A percentile compares a stretch with the other conserved stretches of the same genome.
Evolutionary conservation across 2,888 invertebrate species (phyloP).

Genomic region (Amphipoea oculea): DNA sequence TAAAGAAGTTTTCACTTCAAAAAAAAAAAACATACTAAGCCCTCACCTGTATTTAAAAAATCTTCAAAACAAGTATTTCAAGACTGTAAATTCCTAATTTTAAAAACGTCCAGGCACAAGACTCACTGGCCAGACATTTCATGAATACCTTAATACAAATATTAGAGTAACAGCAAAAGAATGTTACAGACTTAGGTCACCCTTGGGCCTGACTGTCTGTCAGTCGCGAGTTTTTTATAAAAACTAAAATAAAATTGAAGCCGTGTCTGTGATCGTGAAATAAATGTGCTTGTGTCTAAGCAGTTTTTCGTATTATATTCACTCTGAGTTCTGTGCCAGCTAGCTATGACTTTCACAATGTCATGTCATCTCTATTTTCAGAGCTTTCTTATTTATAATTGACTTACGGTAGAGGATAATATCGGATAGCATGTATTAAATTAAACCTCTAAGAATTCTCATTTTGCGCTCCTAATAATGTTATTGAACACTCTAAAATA

Average conservation of each 20-base stretch:
- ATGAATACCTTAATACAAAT: constrained; percentile 42
- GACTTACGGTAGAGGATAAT: neutral
- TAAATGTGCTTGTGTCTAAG: constrained; percentile 31
- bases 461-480: neutral
- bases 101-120: constrained; percentile 18
- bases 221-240: constrained; percentile 15
- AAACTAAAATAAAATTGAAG: constrained; percentile 47
- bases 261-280: constrained; percentile 32
- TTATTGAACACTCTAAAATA: neutral
- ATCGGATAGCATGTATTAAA: neutral
- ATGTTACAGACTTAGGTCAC: constrained; percentile 27
- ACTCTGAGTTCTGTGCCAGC: neutral
- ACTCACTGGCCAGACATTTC: constrained; percentile 27
- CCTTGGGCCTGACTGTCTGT: constrained; percentile 44
- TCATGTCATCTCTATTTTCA: neutral
- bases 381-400: neutral
- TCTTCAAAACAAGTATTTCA: constrained; percentile 12
- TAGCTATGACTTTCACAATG: constrained; percentile 25
- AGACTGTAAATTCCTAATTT: constrained; percentile 21
- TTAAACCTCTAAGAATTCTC: neutral
- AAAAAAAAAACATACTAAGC: neutral
- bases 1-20: too few species aligned
- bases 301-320: constrained; percentile 25
- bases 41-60: constrained; percentile 6
- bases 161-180: constrained; percentile 27